Percentiles rank a stretch among this genome's conserved stretches.
phyloP scores from a whole-genome alignment of 2,888 invertebrate species.

The Aporophyla nigra region DNA sequence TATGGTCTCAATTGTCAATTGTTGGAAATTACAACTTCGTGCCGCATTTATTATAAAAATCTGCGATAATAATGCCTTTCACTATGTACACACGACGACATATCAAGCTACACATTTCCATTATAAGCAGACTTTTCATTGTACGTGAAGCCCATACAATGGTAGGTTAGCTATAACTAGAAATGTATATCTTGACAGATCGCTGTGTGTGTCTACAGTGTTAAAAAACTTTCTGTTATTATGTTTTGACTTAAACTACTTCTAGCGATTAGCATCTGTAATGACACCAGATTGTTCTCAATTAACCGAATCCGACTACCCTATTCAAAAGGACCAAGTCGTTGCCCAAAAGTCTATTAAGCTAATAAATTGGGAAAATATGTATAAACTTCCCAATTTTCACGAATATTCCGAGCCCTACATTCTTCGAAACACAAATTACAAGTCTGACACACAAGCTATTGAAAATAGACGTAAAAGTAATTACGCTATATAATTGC shows the following conservation, averaged over 20 bases:
- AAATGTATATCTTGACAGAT: too few relatives aligned
- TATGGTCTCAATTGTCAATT: neutral
- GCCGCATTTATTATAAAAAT: neutral
- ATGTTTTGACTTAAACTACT: neutral
- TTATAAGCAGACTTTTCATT: too few relatives aligned
- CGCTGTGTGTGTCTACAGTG: too few relatives aligned
- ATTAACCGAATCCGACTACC: neutral
- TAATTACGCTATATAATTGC: conserved; percentile 55
- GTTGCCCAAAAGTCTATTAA: neutral
- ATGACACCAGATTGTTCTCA: neutral
- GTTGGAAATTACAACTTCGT: neutral
- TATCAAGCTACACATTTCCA: too few relatives aligned
- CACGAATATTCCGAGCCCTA: neutral
- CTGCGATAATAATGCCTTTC: neutral
- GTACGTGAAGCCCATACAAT: too few relatives aligned
- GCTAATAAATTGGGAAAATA: neutral
- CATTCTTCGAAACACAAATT: conserved; percentile 20
- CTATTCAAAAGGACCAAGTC: neutral
- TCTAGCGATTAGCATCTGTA: too few relatives aligned
- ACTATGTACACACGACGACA: too few relatives aligned
- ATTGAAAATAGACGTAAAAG: conserved; percentile 39
- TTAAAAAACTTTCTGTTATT: too few relatives aligned
- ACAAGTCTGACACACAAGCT: conserved; percentile 22
- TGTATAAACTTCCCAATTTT: conserved; percentile 16
- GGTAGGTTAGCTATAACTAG: too few relatives aligned